A percentile compares a stretch with the other conserved stretches of the same genome.
phyloP scores from a whole-genome alignment of 2,888 invertebrate species.

The Sesia apiformis region DNA sequence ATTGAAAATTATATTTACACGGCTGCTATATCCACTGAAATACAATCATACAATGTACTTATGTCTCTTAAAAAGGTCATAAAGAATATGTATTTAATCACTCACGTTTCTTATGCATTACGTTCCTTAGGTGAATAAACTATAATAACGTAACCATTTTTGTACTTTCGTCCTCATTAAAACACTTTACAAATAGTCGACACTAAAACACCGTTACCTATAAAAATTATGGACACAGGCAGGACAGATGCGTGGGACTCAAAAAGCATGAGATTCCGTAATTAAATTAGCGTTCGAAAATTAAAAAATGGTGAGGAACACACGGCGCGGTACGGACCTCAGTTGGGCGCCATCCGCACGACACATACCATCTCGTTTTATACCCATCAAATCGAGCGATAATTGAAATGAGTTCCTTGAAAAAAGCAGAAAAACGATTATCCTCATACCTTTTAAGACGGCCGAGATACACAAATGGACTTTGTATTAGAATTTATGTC shows the following conservation, averaged over 20 bases:
- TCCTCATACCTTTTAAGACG: conserved; percentile 72
- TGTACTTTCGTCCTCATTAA: no score
- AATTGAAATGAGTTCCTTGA: conserved; percentile 75
- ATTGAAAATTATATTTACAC: neutral
- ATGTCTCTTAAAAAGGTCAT: no score
- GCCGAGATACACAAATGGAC: conserved; percentile 74
- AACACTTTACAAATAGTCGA: no score
- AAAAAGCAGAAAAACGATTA: conserved; percentile 71
- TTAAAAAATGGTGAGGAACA: conserved; percentile 46
- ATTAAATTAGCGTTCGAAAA: conserved; percentile 70
- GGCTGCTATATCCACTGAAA: neutral
- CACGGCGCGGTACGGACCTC: conserved; percentile 51
- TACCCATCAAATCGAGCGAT: conserved; percentile 69
- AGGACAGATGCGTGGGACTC: conserved; percentile 54
- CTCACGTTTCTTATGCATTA: no score
- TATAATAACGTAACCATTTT: no score
- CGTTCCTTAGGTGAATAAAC: no score
- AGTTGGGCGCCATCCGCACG: conserved; percentile 60
- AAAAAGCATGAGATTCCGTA: conserved; percentile 49
- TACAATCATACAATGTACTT: no score
- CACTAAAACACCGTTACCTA: conserved; percentile 38
- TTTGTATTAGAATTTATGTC: conserved; percentile 75
- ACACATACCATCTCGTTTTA: conserved; percentile 66
- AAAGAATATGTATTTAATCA: no score
- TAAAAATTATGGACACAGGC: conserved; percentile 43